Base-by-base conservation (phyloP, 2,113 vertebrate genomes). In the Urocolius indicus region DNA sequence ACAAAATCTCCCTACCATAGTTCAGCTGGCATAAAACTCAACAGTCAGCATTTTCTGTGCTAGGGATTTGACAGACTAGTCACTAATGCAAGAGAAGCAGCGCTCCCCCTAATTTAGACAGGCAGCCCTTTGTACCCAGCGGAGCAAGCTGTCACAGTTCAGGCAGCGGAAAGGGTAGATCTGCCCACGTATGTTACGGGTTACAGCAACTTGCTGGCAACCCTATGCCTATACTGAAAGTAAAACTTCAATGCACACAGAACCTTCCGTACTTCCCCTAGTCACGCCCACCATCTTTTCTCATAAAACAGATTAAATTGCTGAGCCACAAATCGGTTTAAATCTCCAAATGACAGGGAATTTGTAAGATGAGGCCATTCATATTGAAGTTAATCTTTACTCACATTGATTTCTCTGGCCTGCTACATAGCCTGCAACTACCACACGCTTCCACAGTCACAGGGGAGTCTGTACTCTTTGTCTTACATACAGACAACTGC, bases 391-490 rank as follows among this genome's bases (percentile, higher is more conserved):
- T 94, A 26, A 34, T 22, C 77, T 84, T 85, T 82, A 95, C 46
- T 88, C 58, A 14, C 18, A 49, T n/a, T 7, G 13, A 7, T 43
- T 59, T 46, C 87, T 55, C 21, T 46, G 20, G 49, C 80, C 65
- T 84, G 73, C 58, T 80, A 81, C 62, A 2, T 21, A 59, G 46
- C 45, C 48, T 84, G 68, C 52, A 90, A 66, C 57, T 81, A 54
- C 75, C 75, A 79, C 71, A 76, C 30, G 71, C 63, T 94, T 62
- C 75, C 69, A 51, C 5, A 69, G 59, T 57, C 76, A 90, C 67
- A 54, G 32, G 0, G 82, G 13, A 68, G 57, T 18, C 66, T 69
- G 20, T 38, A 54, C 58, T 62, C 78, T 72, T 38, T 69, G 34
- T 72, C 59, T 91, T 90, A 65, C 21, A 43, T 30, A 57, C 0